Conservation (phyloP, 2,113 vertebrate genomes). For the Cyprinodon variegatus region DNA sequence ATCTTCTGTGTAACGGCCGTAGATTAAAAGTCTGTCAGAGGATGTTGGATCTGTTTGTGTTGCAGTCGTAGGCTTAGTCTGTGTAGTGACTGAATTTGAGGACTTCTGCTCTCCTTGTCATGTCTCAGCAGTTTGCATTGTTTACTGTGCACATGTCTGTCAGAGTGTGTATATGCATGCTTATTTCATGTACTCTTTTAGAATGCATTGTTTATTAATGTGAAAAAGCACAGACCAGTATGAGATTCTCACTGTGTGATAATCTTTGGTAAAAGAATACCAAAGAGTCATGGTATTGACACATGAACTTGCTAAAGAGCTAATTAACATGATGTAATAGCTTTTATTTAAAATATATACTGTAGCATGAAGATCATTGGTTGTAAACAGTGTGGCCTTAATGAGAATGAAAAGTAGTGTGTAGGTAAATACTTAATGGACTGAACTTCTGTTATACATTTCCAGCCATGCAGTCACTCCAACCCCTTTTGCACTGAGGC, state of each 20-base stretch:
- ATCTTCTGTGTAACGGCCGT: conserved; percentile 13
- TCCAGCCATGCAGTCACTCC: no score
- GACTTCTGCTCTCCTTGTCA: conserved; percentile 17
- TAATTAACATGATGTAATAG: neutral
- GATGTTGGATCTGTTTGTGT: conserved; percentile 10
- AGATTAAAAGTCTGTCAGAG: conserved; percentile 18
- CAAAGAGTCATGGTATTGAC: neutral
- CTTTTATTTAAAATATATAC: neutral
- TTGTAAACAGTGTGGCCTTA: no score
- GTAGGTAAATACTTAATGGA: no score
- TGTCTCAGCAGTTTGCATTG: conserved; percentile 27
- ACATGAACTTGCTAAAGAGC: neutral
- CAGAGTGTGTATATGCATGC: conserved; percentile 2
- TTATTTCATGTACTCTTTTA: neutral
- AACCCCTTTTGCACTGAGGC: no score
- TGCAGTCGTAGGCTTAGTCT: conserved; percentile 21
- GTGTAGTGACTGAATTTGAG: conserved; percentile 17
- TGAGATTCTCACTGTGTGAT: neutral
- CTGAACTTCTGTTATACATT: no score
- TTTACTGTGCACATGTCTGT: conserved; percentile 18
- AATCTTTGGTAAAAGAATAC: neutral
- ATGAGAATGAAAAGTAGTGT: no score
- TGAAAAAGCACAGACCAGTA: neutral
- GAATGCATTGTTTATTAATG: conserved; percentile 1
- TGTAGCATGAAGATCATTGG: no score